Evolutionary conservation across 2,113 vertebrate genomes (phyloP), one percentile per base, ranked within the genome.

Genomic region (Zapornia atra): DNA sequence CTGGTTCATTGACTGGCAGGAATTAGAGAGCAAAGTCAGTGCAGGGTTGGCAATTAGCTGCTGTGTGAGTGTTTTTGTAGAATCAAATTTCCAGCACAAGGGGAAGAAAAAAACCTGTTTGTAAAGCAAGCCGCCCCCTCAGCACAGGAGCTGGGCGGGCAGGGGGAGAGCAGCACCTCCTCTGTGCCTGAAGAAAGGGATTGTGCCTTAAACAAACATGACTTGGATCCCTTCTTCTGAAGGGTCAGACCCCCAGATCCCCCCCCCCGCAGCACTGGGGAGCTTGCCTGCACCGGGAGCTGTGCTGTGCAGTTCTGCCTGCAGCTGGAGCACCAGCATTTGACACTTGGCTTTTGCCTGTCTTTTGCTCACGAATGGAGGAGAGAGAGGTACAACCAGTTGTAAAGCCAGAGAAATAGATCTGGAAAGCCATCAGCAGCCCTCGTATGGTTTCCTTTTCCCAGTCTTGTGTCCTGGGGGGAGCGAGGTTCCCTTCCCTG

Each of bases 1-100:
- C 86, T 83, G 96, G 90, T 95, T 95, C 96, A 92, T 24, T 96
- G 94, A 69, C 44, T 83, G 90, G 82, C 92, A 96, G 92, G 96
- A 97, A 96, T 94, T 86, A 65, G 69, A 65, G 72, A 61, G 80
- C 82, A 38, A 54, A 81, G 72, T 34, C 80, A 86, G 82, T 36
- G 88, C 88, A 21, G 80, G 75, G 48, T 5, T 92, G 92, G 90
- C 86, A 93, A 88, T 96, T 84, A 92, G 81, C 83, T 75, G 80
- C 88, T 38, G 38, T 63, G 38, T 16, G 85, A 91, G 84, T 96
- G 94, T 84, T 95, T 81, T 53, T 86, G 90, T 84, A 75, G 95
- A 79, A 36, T 96, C 89, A 36, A 57, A 81, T 97, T 96, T 95
- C 94, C 81, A 96, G 88, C 83, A 65, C 4, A 7, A 92, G 81